Percentiles rank a stretch among this genome's conserved stretches.
These are phyloP conservation scores for Lydus trimaculatus DNA, from an alignment of 2,888 invertebrate species.

Conservation along the genomic window DNA sequence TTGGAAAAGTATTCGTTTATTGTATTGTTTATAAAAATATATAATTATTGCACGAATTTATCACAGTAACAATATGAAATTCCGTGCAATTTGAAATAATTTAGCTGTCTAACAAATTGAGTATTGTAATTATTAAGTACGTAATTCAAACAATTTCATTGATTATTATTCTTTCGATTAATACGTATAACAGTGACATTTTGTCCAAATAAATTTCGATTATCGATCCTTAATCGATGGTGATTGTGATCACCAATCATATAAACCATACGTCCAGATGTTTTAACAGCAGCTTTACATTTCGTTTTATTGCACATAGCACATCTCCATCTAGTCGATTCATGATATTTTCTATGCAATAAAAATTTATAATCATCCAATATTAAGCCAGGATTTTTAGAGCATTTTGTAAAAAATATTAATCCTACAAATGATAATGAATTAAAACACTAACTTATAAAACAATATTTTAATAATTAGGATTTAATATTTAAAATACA, in stretches of 20 bases:
- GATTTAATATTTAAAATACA: neutral
- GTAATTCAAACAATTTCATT: neutral
- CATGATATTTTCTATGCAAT: constrained; percentile 18
- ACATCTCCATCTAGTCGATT: constrained; percentile 18
- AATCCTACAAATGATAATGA: constrained; percentile 21
- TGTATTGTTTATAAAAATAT: neutral
- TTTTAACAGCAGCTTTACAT: constrained; percentile 24
- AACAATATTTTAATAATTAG: neutral
- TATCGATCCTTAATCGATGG: neutral
- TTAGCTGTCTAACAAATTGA: neutral
- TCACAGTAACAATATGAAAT: neutral
- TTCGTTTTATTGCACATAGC: constrained; percentile 15
- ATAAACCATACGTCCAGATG: constrained; percentile 19
- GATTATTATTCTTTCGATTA: neutral
- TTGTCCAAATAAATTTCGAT: constrained; percentile 9
- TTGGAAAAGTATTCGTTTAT: neutral
- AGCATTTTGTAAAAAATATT: constrained; percentile 29
- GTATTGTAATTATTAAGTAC: neutral
- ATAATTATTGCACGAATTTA: neutral
- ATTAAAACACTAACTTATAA: neutral
- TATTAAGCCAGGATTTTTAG: constrained; percentile 25
- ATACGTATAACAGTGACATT: constrained; percentile 10
- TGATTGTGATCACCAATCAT: constrained; percentile 27
- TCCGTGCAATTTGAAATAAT: neutral
- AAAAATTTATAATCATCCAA: constrained; percentile 22